A percentile compares a stretch with the other conserved stretches of the same genome.
phyloP scores from a whole-genome alignment of 2,113 vertebrate species.

The Pollimyrus isidori region DNA sequence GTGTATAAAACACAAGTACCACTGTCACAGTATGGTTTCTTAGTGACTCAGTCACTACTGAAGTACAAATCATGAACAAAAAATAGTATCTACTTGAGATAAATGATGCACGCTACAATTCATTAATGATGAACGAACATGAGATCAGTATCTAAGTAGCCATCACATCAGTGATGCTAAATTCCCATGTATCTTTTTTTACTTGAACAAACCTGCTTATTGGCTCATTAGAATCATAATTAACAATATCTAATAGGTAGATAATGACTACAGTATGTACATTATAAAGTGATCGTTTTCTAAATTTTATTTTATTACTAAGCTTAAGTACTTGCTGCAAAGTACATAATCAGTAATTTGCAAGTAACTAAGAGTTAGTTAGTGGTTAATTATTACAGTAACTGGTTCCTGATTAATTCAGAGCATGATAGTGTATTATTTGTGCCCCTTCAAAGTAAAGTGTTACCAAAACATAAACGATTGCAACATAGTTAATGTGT shows the following conservation, averaged over 20 bases:
- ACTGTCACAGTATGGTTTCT: background rate
- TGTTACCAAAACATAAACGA: background rate
- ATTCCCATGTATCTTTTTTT: background rate
- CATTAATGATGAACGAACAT: background rate
- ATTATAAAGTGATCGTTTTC: background rate
- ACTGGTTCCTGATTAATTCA: background rate
- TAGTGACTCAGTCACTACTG: background rate
- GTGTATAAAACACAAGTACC: background rate
- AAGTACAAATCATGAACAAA: background rate
- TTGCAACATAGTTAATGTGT: background rate
- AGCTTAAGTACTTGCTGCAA: background rate
- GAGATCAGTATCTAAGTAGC: background rate
- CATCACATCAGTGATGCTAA: background rate
- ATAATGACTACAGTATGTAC: background rate
- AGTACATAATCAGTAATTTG: background rate
- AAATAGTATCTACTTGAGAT: background rate
- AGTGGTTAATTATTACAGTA: background rate
- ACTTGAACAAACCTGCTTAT: background rate
- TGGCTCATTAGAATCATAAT: background rate
- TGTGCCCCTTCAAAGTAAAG: background rate
- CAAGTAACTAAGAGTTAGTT: background rate
- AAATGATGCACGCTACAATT: background rate
- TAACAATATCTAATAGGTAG: background rate
- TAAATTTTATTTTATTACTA: background rate
- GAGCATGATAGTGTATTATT: background rate